Percentiles rank a stretch among this genome's conserved stretches.
Conservation (phyloP, 2,888 invertebrate species). For the Brenthis daphne region DNA sequence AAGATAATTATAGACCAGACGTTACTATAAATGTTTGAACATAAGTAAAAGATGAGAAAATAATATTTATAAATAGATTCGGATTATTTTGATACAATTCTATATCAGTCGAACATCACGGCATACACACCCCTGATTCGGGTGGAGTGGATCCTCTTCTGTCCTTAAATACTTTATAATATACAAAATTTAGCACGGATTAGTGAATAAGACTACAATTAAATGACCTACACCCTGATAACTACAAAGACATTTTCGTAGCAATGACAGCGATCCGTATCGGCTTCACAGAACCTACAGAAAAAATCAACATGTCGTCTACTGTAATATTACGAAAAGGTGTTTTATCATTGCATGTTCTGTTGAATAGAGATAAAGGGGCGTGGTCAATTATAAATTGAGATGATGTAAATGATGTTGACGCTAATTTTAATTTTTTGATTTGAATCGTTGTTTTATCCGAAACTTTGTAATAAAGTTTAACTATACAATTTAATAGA, state of each 20-base stretch:
- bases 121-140: conserved; percentile 80
- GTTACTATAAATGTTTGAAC: conserved; percentile 82
- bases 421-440: conserved; percentile 46
- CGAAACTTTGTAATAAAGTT: not conserved
- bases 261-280: conserved; percentile 81
- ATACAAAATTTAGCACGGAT: conserved; percentile 74
- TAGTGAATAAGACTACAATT: conserved; percentile 74
- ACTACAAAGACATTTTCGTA: conserved; percentile 82
- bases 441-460: conserved; percentile 12
- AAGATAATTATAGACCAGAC: conserved; percentile 80
- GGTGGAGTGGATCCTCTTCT: conserved; percentile 78
- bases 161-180: conserved; percentile 66
- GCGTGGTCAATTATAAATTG: conserved; percentile 60
- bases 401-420: conserved; percentile 50
- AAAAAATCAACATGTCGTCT: conserved; percentile 82
- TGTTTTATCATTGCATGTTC: conserved; percentile 72
- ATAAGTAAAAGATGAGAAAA: conserved; percentile 82
- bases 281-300: conserved; percentile 81
- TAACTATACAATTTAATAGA: not conserved
- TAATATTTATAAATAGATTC: conserved; percentile 83
- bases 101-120: conserved; percentile 76
- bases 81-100: conserved; percentile 82
- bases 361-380: conserved; percentile 57
- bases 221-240: conserved; percentile 82
- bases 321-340: conserved; percentile 70